Base-by-base conservation (phyloP, 2,113 vertebrate species). In the Hemichromis elongatus region DNA sequence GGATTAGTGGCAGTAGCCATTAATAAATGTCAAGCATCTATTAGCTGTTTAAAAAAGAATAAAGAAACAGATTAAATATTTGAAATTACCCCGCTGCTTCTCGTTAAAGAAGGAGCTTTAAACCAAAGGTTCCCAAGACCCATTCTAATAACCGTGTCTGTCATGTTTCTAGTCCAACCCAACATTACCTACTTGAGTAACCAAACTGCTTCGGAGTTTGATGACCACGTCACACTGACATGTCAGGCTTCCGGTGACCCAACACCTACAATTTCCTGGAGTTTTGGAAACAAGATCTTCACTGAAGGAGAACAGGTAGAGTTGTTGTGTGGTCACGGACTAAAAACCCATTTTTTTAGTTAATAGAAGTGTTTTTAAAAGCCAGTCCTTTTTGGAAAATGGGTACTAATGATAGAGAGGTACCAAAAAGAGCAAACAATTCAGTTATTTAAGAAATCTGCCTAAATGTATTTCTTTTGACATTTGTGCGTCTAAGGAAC, bases 211-310 rank as follows among this genome's bases (percentile, higher is more conserved):
- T 97, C 97, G 52, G 99, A 99, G 91, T 96, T 99, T 80, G 98
- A 99, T 5, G 97, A 99, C 1, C 97, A 98, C 86, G 97, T 99
- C 88, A 98, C 96, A 0, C 95, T 99, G 87, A 99, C 98, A 84
- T 99, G 99, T 11, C 98, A 99, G 93, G 98, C 98, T 1, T 97
- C 97, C 0, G 99, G 99, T 19, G 99, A 99, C 89, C 99, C 99
- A 21, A 98, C 98, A 16, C 99, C 99, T 56, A 97, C 96, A 85
- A 99, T 99, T 92, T 97, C 97, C 77, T 99, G 99, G 99, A 99
- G 97, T 79, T 98, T 97, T 11, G 97, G 97, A 24, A 96, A 95
- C 1, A 91, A 95, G 4, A 96, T 97, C 90, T 99, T 99, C 96
- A 97, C 96, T 80, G 98, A 95, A 7, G 98, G 98, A 94, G 97